Evolutionary conservation across 2,797 vertebrate species (phyloP).

Genomic region (Phoxinus dragarum): DNA sequence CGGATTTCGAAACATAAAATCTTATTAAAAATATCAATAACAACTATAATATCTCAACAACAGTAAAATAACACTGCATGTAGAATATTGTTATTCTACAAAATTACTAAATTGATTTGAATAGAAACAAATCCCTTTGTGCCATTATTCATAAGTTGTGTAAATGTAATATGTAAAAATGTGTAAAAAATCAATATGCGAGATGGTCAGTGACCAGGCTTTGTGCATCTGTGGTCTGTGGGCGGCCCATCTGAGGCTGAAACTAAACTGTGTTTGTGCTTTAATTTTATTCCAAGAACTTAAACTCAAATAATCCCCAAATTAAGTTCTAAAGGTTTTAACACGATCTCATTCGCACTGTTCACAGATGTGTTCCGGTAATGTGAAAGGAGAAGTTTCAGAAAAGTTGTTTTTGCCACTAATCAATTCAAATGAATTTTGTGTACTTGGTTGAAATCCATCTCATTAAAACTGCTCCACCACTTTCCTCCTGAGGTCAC

Average conservation of each 20-base stretch:
- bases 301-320: not conserved
- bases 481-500: constrained; percentile 21
- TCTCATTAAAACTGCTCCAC: constrained; percentile 9
- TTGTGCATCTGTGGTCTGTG: not conserved
- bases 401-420: constrained; percentile 30
- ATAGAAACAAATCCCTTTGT: not conserved
- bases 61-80: not conserved
- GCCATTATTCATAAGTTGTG: not conserved
- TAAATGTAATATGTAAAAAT: not conserved
- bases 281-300: constrained; percentile 4
- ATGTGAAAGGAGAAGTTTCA: constrained; percentile 27
- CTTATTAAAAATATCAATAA: not conserved
- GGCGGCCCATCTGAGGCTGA: not conserved
- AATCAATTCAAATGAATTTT: constrained; percentile 32
- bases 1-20: not conserved
- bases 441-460: constrained; percentile 29
- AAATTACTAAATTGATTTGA: not conserved
- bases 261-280: not conserved
- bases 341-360: not conserved
- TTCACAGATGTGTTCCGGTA: not conserved
- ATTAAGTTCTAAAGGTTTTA: not conserved
- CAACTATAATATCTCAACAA: not conserved
- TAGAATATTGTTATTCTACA: not conserved
- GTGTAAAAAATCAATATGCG: not conserved
- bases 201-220: not conserved